Evolutionary conservation across 2,888 invertebrate species (phyloP).

Genomic region (Pherbina coryleti): DNA sequence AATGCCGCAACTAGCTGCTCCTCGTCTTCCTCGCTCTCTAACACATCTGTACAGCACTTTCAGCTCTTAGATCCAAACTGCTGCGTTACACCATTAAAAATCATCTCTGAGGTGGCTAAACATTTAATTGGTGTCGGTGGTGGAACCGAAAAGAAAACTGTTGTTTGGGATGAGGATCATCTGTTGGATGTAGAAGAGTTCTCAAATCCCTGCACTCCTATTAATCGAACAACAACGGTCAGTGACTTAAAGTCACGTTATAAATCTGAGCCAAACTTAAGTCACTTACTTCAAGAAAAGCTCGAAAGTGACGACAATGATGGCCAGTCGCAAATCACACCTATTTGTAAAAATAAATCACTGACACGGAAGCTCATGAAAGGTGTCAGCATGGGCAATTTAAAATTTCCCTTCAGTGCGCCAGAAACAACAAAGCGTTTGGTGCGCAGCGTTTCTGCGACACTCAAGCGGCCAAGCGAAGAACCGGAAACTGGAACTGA

Average conservation of each 20-base stretch:
- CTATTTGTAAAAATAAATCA: slow-evolving; percentile 49
- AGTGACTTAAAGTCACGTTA: slow-evolving; percentile 59
- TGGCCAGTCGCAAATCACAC: neutral
- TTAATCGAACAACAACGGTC: slow-evolving; percentile 52
- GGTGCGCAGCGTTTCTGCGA: slow-evolving; percentile 59
- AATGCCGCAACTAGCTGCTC: slow-evolving; percentile 34
- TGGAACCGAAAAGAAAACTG: slow-evolving; percentile 56
- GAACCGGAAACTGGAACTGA: slow-evolving; percentile 45
- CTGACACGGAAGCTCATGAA: slow-evolving; percentile 65
- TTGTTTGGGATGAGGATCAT: slow-evolving; percentile 59
- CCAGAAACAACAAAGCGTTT: slow-evolving; percentile 60
- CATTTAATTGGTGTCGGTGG: slow-evolving; percentile 48
- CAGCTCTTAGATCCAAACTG: slow-evolving; percentile 53
- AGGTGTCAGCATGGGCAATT: slow-evolving; percentile 68
- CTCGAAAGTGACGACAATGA: neutral
- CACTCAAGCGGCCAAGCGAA: slow-evolving; percentile 56
- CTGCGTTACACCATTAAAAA: slow-evolving; percentile 59
- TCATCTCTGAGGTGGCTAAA: slow-evolving; percentile 55
- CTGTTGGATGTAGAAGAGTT: slow-evolving; percentile 55
- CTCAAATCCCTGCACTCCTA: slow-evolving; percentile 57
- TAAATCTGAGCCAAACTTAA: slow-evolving; percentile 68
- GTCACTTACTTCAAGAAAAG: slow-evolving; percentile 43
- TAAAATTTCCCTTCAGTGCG: slow-evolving; percentile 63
- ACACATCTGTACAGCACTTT: slow-evolving; percentile 19
- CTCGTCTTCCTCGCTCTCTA: slow-evolving; percentile 26